phyloP scores from a whole-genome alignment of 2,888 invertebrate genomes.

The Trachelus iudaicus region DNA sequence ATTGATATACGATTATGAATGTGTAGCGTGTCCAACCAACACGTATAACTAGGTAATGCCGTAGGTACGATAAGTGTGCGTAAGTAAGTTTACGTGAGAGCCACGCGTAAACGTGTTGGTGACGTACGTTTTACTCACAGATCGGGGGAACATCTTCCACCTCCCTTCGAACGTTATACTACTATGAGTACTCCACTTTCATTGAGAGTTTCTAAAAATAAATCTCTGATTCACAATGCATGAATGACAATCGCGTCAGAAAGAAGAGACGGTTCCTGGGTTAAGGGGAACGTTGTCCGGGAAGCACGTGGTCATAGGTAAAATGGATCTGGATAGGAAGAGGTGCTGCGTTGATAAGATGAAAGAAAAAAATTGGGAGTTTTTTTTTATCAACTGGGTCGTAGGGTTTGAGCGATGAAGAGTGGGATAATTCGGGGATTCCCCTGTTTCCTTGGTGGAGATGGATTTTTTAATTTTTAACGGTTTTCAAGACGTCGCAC shows the following conservation, averaged over 20 bases:
- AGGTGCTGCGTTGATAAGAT: neutral
- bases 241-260: conserved; percentile 56
- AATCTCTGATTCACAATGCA: conserved; percentile 61
- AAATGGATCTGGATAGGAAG: neutral
- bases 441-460: neutral
- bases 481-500: no score
- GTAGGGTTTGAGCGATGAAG: neutral
- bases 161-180: conserved; percentile 26
- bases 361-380: neutral
- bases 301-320: neutral
- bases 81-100: conserved; percentile 31
- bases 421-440: neutral
- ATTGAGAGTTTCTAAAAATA: conserved; percentile 62
- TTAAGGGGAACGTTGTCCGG: neutral
- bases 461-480: no score
- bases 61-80: neutral
- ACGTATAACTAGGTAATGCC: neutral
- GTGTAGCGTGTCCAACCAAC: neutral
- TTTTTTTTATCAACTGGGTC: neutral
- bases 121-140: conserved; percentile 49
- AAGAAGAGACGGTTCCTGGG: neutral
- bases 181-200: conserved; percentile 57
- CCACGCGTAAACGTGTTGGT: conserved; percentile 8
- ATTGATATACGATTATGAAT: neutral
- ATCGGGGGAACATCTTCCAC: conserved; percentile 48